phyloP scores from a whole-genome alignment of 2,888 invertebrate species.

The Oscheius sp. region DNA sequence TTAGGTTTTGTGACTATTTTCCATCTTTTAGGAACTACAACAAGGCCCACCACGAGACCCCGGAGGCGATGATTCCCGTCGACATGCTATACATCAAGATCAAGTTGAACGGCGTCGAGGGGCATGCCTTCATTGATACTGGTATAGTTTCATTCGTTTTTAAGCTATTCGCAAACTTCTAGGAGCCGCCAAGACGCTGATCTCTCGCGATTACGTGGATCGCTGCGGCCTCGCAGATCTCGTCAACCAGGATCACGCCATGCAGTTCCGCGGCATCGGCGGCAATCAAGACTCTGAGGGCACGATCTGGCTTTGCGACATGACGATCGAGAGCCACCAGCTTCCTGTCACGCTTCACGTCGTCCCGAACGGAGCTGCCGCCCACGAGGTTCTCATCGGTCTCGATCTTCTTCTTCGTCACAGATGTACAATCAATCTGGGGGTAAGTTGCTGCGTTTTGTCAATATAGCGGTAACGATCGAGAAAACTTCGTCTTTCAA shows the following conservation, averaged over 20 bases:
- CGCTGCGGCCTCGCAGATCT: constrained; percentile 74
- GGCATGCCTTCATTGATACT: constrained; percentile 33
- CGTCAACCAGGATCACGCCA: constrained; percentile 89
- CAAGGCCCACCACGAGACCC: constrained; percentile 29
- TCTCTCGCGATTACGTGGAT: constrained; percentile 91
- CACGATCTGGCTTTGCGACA: constrained; percentile 87
- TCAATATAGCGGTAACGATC: not conserved
- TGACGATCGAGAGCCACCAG: constrained; percentile 26
- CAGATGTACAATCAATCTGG: constrained; percentile 26
- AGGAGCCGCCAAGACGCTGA: constrained; percentile 92
- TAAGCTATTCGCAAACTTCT: not conserved
- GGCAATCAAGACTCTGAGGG: constrained; percentile 96
- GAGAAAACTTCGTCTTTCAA: too few relatives aligned
- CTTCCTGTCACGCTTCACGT: constrained; percentile 33
- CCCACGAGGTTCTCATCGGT: constrained; percentile 30
- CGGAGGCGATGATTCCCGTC: constrained; percentile 23
- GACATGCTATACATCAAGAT: constrained; percentile 35
- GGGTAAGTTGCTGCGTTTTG: constrained; percentile 6
- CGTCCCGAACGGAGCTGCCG: constrained; percentile 7
- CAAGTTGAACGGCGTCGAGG: constrained; percentile 34
- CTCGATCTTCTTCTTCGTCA: constrained; percentile 37
- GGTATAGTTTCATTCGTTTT: constrained; percentile 1
- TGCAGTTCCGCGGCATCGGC: constrained; percentile 96
- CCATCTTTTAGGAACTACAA: constrained; percentile 14
- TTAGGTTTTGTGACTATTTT: not conserved